These are phyloP conservation scores for Eubasilissa splendida DNA, from an alignment of 2,888 invertebrate genomes.

Conservation along the genomic window DNA sequence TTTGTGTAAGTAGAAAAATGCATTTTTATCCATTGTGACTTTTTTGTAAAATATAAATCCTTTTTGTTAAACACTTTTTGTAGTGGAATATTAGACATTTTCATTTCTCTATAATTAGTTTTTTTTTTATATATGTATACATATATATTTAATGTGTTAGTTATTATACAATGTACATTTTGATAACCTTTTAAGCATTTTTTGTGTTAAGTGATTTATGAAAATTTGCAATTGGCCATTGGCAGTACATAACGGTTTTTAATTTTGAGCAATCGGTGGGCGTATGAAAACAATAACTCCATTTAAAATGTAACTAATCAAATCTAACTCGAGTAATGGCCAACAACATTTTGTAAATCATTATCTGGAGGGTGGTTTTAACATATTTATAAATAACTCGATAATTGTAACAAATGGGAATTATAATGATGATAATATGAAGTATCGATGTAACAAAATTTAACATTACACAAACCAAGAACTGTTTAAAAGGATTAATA, in stretches of 20 bases:
- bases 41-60: constrained; percentile 7
- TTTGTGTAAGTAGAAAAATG: constrained; percentile 73
- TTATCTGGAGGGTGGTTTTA: constrained; percentile 18
- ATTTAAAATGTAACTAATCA: not conserved
- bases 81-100: not conserved
- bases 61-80: constrained; percentile 19
- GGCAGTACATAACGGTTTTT: not conserved
- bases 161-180: constrained; percentile 18
- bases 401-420: no score
- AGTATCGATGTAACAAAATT: not conserved
- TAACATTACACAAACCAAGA: constrained; percentile 7
- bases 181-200: constrained; percentile 14
- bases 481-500: not conserved
- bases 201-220: constrained; percentile 21
- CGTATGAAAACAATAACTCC: not conserved
- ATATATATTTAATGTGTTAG: constrained; percentile 3
- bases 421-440: no score
- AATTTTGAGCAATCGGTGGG: not conserved
- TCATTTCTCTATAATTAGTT: constrained; percentile 7
- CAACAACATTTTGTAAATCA: constrained; percentile 4
- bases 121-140: not conserved
- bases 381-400: not conserved
- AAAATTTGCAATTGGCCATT: constrained; percentile 15
- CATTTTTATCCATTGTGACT: constrained; percentile 23
- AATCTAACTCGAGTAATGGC: not conserved